Percentiles rank a stretch among this genome's conserved stretches.
Evolutionary conservation across 2,888 invertebrate genomes (phyloP).

Genomic region (Clostera curtula): DNA sequence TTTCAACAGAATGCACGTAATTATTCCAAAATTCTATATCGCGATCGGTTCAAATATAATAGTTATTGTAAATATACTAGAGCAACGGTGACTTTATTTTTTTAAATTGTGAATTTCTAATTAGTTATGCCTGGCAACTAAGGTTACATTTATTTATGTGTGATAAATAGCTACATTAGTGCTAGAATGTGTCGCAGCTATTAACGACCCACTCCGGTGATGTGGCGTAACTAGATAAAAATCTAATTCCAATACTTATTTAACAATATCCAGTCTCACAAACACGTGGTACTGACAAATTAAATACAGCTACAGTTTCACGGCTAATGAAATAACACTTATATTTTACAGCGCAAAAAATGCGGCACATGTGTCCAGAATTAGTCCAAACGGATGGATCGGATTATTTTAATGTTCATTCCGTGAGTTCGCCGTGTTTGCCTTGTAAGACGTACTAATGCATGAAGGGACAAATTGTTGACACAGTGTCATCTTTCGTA

Average conservation of each 20-base stretch:
- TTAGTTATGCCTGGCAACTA: no score
- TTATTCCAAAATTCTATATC: constrained; percentile 23
- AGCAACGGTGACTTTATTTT: no score
- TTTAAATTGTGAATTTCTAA: no score
- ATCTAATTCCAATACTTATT: no score
- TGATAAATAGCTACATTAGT: no score
- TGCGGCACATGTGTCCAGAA: constrained; percentile 57
- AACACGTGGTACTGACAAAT: constrained; percentile 37
- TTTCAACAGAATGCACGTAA: constrained; percentile 20
- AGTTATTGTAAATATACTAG: no score
- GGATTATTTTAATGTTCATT: constrained; percentile 68
- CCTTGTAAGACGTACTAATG: constrained; percentile 62
- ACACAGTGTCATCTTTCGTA: constrained; percentile 69
- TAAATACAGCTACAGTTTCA: constrained; percentile 29
- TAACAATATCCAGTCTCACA: constrained; percentile 25
- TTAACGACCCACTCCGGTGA: no score
- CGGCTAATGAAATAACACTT: constrained; percentile 68
- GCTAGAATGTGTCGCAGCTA: no score
- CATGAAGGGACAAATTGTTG: constrained; percentile 64
- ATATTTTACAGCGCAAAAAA: constrained; percentile 62
- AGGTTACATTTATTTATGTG: no score
- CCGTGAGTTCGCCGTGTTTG: constrained; percentile 65
- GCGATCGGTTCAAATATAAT: no score
- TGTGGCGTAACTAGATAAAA: no score
- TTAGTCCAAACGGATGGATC: constrained; percentile 58